A percentile compares a stretch with the other conserved stretches of the same genome.
Conservation (phyloP, 2,113 vertebrate genomes). For the Salvelinus namaycush region DNA sequence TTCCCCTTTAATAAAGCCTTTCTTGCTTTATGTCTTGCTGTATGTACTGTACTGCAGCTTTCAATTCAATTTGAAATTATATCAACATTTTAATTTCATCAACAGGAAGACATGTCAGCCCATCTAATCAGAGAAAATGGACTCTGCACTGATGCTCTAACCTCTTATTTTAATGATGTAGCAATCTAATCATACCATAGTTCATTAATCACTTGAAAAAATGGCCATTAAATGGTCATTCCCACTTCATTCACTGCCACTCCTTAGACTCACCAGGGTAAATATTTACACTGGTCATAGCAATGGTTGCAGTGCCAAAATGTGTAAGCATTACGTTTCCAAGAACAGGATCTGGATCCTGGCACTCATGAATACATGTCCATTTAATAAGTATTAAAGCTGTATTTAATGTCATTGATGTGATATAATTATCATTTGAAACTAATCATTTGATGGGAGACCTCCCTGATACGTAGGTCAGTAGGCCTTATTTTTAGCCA, state of each 20-base stretch:
- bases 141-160: background rate
- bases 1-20: too few relatives aligned
- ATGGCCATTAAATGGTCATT: background rate
- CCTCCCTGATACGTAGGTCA: background rate
- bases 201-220: background rate
- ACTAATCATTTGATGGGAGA: background rate
- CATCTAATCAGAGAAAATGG: background rate
- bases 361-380: background rate
- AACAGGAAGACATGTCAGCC: background rate
- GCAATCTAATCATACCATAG: background rate
- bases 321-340: background rate
- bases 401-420: background rate
- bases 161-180: background rate
- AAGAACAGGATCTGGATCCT: background rate
- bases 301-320: background rate
- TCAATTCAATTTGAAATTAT: too few relatives aligned
- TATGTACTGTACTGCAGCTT: too few relatives aligned
- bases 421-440: background rate
- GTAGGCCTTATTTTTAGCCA: background rate
- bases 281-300: background rate
- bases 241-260: too few relatives aligned
- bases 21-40: too few relatives aligned
- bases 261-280: background rate
- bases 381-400: background rate
- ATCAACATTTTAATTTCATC: background rate